Base-by-base conservation (phyloP, 2,113 vertebrate genomes). In the Sinocyclocheilus anophthalmus region DNA sequence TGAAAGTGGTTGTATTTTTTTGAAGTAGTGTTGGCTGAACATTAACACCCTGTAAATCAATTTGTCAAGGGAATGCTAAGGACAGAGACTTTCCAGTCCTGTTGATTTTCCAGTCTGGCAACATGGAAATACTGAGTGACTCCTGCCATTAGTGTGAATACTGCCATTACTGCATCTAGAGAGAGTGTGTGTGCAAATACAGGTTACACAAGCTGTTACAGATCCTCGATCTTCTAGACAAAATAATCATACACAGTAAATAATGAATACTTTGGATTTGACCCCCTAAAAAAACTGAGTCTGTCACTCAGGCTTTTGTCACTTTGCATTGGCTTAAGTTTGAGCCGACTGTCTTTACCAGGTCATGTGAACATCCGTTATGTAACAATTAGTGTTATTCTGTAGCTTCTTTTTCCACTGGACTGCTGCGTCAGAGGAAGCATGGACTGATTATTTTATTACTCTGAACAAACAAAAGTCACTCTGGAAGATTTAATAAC, bases 71-170 rank as follows among this genome's bases (percentile, higher is more conserved):
- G 18, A 24, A n/a, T 65, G 59, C 79, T 39, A 81, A 42, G 42
- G 61, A 81, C 39, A 50, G 39, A 67, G 10, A 65, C 6, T 81
- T 81, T 81, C 61, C 79, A 81, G 39, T 45, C 39, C 61, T 30
- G 79, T 81, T 26, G 61, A 81, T n/a, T 67, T 81, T 81, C 79
- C 42, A 81, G 24, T 48, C 24, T 10, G 24, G 79, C 13, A 20
- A 81, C 61, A 50, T 81, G 79, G 61, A 81, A 81, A 81, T 10
- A 20, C 42, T 67, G 61, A 67, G 42, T 67, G 79, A 67, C 42
- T 50, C 53, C 53, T 55, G 53, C 53, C 14, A 0, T 53, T 5
- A 53, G 50, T 5, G 50, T 53, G 50, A 53, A 16, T 65, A 30
- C 59, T 30, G 77, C 77, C 77, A 63, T 63, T 16, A 24, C 22